These are phyloP conservation scores for Sternarchorhynchus goeldii DNA, from an alignment of 2,797 vertebrate species.

Conservation along the genomic window DNA sequence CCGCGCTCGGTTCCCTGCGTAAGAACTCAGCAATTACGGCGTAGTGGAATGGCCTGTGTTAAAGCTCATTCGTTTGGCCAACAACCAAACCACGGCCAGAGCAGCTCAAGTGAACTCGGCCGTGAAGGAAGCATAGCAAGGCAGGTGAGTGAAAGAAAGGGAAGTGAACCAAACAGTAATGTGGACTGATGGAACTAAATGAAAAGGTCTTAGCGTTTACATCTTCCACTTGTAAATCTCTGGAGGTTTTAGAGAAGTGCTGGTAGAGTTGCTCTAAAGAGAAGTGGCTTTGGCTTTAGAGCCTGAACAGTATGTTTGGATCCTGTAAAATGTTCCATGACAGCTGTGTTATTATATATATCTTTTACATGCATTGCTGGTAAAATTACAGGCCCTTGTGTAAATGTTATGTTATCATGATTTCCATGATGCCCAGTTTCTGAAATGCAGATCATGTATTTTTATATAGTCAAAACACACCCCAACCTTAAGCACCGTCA, in stretches of 20 bases:
- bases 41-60: constrained; percentile 20
- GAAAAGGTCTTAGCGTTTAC: not conserved
- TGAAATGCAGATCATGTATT: not conserved
- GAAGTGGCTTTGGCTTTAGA: not conserved
- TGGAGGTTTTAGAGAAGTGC: not conserved
- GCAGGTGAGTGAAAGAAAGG: not conserved
- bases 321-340: not conserved
- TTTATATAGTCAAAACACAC: not conserved
- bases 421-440: not conserved
- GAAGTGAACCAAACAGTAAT: not conserved
- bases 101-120: constrained; percentile 9
- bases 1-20: constrained; percentile 25
- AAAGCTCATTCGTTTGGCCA: constrained; percentile 31
- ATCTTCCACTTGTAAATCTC: not conserved
- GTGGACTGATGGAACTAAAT: not conserved
- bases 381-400: not conserved
- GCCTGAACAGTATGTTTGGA: not conserved
- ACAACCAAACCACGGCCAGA: not conserved
- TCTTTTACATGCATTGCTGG: not conserved
- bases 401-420: constrained; percentile 3
- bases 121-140: constrained; percentile 14
- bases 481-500: not conserved
- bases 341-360: too few species aligned
- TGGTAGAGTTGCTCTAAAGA: not conserved
- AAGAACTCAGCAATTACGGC: constrained; percentile 48